A percentile compares a stretch with the other conserved stretches of the same genome.
Conservation (phyloP, 2,888 invertebrate species). For the Podabrus alpinus region DNA sequence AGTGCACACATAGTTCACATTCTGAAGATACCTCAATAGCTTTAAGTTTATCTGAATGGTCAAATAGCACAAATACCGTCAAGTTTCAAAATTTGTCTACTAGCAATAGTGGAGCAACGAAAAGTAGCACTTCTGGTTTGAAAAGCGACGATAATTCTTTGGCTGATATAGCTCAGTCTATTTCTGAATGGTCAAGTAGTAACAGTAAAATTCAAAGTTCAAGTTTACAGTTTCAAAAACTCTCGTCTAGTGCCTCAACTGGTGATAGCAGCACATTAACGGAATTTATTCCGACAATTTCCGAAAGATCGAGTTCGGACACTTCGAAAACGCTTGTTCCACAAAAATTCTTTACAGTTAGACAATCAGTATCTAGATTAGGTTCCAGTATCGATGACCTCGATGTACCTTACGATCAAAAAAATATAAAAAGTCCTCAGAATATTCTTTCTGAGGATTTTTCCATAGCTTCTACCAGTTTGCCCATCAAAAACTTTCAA, state of each 20-base stretch:
- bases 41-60: constrained; percentile 85
- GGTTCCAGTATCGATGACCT: constrained; percentile 51
- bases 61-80: constrained; percentile 84
- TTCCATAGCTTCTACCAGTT: constrained; percentile 40
- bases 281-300: constrained; percentile 75
- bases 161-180: constrained; percentile 75
- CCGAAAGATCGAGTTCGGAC: constrained; percentile 77
- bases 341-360: constrained; percentile 53
- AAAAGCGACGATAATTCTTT: constrained; percentile 81
- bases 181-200: constrained; percentile 84
- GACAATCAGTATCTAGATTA: constrained; percentile 43
- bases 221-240: constrained; percentile 52
- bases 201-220: constrained; percentile 66
- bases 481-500: constrained; percentile 25
- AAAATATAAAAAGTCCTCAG: constrained; percentile 48
- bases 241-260: constrained; percentile 50
- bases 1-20: constrained; percentile 82
- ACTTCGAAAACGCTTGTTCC: constrained; percentile 74
- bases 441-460: constrained; percentile 53
- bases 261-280: constrained; percentile 58
- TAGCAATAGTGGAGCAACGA: constrained; percentile 61
- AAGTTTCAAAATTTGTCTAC: constrained; percentile 78
- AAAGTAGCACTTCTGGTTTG: constrained; percentile 62
- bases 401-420: constrained; percentile 40
- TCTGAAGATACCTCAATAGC: constrained; percentile 88